Conservation (phyloP, 2,113 vertebrate genomes). For the Coregonus clupeaformis region DNA sequence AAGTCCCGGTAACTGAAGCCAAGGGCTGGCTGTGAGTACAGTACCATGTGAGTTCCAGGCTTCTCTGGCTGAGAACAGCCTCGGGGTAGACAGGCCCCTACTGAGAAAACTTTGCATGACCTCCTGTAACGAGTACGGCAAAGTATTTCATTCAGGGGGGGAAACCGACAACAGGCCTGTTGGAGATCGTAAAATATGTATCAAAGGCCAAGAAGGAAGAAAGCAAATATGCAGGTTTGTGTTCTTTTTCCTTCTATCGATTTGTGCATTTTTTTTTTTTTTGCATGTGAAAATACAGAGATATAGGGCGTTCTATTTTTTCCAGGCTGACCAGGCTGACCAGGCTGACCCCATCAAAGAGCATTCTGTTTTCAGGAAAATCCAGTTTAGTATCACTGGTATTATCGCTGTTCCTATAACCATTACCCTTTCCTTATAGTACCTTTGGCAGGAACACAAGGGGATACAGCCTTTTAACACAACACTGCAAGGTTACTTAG, state of each 20-base stretch:
- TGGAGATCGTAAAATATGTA: conserved; percentile 52
- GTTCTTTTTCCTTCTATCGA: conserved; percentile 22
- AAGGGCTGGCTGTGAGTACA: conserved; percentile 45
- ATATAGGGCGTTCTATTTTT: conserved; percentile 22
- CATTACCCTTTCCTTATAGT: background rate
- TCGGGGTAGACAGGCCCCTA: conserved; percentile 43
- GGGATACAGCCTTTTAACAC: background rate
- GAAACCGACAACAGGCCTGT: conserved; percentile 55
- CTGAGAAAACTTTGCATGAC: conserved; percentile 64
- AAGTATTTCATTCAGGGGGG: conserved; percentile 50
- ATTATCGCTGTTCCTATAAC: background rate
- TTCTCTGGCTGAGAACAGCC: conserved; percentile 43
- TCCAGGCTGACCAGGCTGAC: background rate
- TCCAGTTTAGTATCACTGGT: background rate
- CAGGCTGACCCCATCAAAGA: background rate
- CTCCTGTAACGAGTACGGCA: conserved; percentile 64
- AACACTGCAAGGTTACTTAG: background rate
- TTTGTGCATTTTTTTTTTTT: conserved; percentile 9
- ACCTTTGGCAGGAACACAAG: background rate
- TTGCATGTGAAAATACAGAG: conserved; percentile 8
- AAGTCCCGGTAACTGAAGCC: conserved; percentile 36
- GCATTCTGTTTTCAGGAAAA: background rate
- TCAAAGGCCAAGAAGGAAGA: conserved; percentile 42
- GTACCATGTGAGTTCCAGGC: conserved; percentile 40
- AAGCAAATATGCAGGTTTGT: conserved; percentile 40